Evolutionary conservation across 2,797 vertebrate genomes (phyloP).

Genomic region (Liparis tanakae): DNA sequence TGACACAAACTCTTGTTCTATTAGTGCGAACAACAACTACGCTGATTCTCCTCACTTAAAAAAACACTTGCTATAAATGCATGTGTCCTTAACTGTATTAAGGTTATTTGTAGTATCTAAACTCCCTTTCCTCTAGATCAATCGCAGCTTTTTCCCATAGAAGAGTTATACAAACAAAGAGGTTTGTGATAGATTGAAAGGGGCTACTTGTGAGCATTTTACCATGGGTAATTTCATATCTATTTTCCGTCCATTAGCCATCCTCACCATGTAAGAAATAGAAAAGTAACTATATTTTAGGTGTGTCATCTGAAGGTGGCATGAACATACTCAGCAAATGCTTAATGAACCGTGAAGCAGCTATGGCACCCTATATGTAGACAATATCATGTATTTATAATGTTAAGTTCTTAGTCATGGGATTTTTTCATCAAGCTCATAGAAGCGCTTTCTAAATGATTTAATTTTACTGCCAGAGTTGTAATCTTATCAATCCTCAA

Average conservation of each 20-base stretch:
- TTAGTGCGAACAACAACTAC: slow-evolving; percentile 40
- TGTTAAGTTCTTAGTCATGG: slow-evolving; percentile 31
- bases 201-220: slow-evolving; percentile 35
- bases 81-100: slow-evolving; percentile 38
- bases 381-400: slow-evolving; percentile 31
- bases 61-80: slow-evolving; percentile 44
- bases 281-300: slow-evolving; percentile 33
- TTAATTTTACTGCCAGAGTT: slow-evolving; percentile 62
- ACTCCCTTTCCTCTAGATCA: slow-evolving; percentile 45
- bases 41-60: slow-evolving; percentile 49
- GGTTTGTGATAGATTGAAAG: slow-evolving; percentile 26
- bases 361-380: slow-evolving; percentile 50
- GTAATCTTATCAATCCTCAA: slow-evolving; percentile 36
- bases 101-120: slow-evolving; percentile 24
- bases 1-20: slow-evolving; percentile 45
- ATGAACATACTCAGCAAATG: slow-evolving; percentile 32
- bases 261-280: slow-evolving; percentile 36
- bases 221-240: slow-evolving; percentile 30
- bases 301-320: slow-evolving; percentile 15
- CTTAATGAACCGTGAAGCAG: slow-evolving; percentile 49
- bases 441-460: slow-evolving; percentile 53
- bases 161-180: slow-evolving; percentile 26
- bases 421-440: slow-evolving; percentile 57
- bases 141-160: slow-evolving; percentile 44
- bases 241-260: slow-evolving; percentile 28